Evolutionary conservation across 2,797 vertebrate genomes (phyloP), one percentile per base, ranked within the genome.

Genomic region (Pseudochromis fuscus): DNA sequence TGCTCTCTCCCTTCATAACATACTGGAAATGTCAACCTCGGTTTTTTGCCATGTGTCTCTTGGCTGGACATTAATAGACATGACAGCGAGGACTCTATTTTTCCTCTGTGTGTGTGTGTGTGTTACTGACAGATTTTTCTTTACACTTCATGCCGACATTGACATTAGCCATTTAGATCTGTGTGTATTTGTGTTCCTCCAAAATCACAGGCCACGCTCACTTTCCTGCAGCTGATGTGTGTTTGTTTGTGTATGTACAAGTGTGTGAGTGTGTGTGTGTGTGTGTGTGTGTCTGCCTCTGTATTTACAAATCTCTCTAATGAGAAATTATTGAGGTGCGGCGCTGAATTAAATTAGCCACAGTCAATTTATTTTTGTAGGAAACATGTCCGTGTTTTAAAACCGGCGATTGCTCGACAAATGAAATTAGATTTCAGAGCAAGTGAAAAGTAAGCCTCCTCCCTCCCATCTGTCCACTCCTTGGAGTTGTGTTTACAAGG

Each of bases 151-250:
- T 57, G 63, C 81, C 83, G 87, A 92, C 86, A 87, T 83, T 88
- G 84, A 91, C 87, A 79, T 85, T 83, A 79, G 72, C 80, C 90
- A 89, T 88, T 91, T 86, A 82, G 64, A 79, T 75, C 64, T 59
- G 61, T 80, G 84, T 85, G 80, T 92, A 83, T 91, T 92, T 91
- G 86, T 83, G 75, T 88, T 90, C 75, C 72, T 75, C 64, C 73
- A 74, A 45, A 88, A 84, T 87, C 77, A 76, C 65, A 37, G 75
- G 80, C 71, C 65, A 80, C 60, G 77, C 77, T 82, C 87, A 82
- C 87, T 88, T 85, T 79, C 56, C 80, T 49, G 51, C 83, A 63
- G 82, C 76, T 60, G 72, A 82, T 40, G 38, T 76, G 57, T 81
- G 52, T 84, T 77, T 87, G 83, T 85, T 84, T 87, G 81, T 59